A percentile compares a stretch with the other conserved stretches of the same genome.
Evolutionary conservation across 2,113 vertebrate genomes (phyloP).

Genomic region (Labeo rohita): DNA sequence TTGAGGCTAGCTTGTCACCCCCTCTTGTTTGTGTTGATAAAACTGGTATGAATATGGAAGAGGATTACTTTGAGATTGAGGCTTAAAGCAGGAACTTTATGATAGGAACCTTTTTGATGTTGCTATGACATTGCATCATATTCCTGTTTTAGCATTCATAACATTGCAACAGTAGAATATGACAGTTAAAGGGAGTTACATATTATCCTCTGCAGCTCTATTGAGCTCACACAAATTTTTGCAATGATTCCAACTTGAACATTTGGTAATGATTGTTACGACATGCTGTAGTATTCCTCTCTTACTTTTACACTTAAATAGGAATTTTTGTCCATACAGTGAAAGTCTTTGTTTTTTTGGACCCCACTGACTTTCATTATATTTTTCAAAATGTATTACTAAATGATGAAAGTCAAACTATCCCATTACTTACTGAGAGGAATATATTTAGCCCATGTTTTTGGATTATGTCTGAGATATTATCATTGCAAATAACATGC

Average conservation of each 20-base stretch:
- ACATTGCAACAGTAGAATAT: conserved; percentile 27
- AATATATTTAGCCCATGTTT: not conserved
- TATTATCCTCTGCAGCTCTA: not conserved
- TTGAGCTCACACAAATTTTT: not conserved
- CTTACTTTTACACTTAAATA: not conserved
- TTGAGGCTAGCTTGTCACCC: conserved; percentile 65
- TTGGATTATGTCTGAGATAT: not conserved
- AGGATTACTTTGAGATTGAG: conserved; percentile 73
- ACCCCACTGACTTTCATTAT: not conserved
- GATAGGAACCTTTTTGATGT: conserved; percentile 53
- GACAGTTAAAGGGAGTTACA: conserved; percentile 5
- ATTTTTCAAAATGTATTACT: not conserved
- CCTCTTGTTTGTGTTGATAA: conserved; percentile 66
- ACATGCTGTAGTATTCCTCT: not conserved
- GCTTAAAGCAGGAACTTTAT: conserved; percentile 68
- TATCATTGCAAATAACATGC: conserved; percentile 10
- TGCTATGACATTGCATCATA: conserved; percentile 75
- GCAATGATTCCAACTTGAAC: conserved; percentile 9
- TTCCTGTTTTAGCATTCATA: conserved; percentile 59
- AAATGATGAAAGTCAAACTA: not conserved
- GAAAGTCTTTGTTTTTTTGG: not conserved
- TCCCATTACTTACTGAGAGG: not conserved
- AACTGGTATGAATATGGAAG: conserved; percentile 69
- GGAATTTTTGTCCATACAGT: not conserved
- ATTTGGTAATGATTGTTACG: not conserved